These are phyloP conservation scores for Tarsius wallacei DNA, from an alignment of 2,797 vertebrate species.

Conservation along the genomic window DNA sequence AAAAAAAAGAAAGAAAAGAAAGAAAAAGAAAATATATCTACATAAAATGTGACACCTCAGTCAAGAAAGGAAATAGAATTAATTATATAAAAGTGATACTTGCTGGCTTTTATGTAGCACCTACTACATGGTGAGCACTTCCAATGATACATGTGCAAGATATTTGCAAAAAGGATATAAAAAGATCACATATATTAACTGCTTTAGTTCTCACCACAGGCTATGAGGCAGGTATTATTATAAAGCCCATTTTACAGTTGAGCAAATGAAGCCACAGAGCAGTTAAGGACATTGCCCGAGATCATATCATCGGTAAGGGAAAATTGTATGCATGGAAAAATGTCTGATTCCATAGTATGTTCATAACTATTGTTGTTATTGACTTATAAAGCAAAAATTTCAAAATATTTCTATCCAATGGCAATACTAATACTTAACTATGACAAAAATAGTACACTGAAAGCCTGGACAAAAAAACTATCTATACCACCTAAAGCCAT, in stretches of 20 bases:
- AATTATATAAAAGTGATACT: slow-evolving; percentile 12
- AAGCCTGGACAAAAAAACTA: too few species aligned
- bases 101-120: neutral
- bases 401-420: neutral
- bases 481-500: too few species aligned
- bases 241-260: neutral
- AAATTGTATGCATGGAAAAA: neutral
- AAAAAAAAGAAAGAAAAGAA: too few species aligned
- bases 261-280: neutral
- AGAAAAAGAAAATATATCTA: neutral
- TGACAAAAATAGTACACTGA: neutral
- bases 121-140: neutral
- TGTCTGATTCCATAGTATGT: neutral
- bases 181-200: neutral
- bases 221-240: neutral
- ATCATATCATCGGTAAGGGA: neutral
- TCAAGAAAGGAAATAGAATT: slow-evolving; percentile 43
- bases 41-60: neutral
- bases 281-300: neutral
- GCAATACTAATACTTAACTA: slow-evolving; percentile 15
- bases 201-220: neutral
- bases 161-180: neutral
- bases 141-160: too few species aligned
- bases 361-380: neutral
- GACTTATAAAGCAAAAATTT: neutral